phyloP scores from a whole-genome alignment of 2,888 invertebrate genomes.

The Mimachlamys varia region DNA sequence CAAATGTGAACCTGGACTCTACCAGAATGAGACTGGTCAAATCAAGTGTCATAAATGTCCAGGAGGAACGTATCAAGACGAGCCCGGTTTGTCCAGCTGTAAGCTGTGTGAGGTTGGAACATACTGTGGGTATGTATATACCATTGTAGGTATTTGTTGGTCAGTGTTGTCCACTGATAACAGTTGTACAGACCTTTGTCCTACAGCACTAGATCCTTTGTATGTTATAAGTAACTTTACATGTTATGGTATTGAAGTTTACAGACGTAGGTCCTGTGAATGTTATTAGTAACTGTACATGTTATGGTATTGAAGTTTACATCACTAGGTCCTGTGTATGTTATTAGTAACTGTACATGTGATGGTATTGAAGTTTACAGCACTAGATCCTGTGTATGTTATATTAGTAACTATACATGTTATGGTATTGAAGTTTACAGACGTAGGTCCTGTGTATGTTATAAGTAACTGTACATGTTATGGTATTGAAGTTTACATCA shows the following conservation, averaged over 20 bases:
- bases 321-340: neutral
- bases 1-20: constrained; percentile 39
- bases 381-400: neutral
- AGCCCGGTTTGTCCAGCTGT: constrained; percentile 9
- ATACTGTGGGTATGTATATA: constrained; percentile 11
- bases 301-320: neutral
- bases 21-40: constrained; percentile 45
- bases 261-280: neutral
- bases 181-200: no score
- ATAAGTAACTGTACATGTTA: no score
- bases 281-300: neutral
- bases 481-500: no score
- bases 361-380: neutral
- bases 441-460: neutral
- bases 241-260: neutral
- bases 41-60: constrained; percentile 42
- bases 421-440: neutral
- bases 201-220: neutral
- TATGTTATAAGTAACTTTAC: no score
- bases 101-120: constrained; percentile 40
- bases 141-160: no score
- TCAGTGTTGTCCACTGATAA: no score
- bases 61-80: constrained; percentile 26
- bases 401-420: no score
- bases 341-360: neutral